Evolutionary conservation across 2,797 vertebrate species (phyloP).

Genomic region (Scarus forsteni): DNA sequence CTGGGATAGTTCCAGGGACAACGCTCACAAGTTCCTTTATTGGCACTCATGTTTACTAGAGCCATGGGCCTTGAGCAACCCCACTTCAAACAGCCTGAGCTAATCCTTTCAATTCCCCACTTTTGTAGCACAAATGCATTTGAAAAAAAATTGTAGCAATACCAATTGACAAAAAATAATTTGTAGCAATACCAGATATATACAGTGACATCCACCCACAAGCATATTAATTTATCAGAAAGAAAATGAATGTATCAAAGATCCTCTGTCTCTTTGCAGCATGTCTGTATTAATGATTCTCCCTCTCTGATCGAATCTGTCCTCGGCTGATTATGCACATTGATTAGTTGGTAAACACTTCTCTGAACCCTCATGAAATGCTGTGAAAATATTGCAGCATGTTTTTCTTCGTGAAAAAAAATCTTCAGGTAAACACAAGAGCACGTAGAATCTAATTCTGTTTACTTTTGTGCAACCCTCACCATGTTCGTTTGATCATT

Average conservation of each 20-base stretch:
- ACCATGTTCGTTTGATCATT: neutral
- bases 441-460: neutral
- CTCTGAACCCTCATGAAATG: neutral
- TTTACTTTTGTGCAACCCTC: neutral
- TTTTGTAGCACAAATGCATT: too few species aligned
- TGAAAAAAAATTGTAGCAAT: too few species aligned
- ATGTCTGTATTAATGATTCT: neutral
- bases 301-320: neutral
- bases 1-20: too few species aligned
- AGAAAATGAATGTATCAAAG: neutral
- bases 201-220: too few species aligned
- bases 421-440: neutral
- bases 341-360: neutral
- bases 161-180: too few species aligned
- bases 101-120: too few species aligned
- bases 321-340: constrained; percentile 2
- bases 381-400: constrained; percentile 15
- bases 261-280: too few species aligned
- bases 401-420: constrained; percentile 1
- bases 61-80: too few species aligned
- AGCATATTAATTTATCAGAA: neutral
- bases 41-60: too few species aligned
- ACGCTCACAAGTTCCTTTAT: too few species aligned
- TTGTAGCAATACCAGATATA: too few species aligned
- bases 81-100: too few species aligned